Base-by-base conservation (phyloP, 2,113 vertebrate genomes). In the Atrichornis clamosus region DNA sequence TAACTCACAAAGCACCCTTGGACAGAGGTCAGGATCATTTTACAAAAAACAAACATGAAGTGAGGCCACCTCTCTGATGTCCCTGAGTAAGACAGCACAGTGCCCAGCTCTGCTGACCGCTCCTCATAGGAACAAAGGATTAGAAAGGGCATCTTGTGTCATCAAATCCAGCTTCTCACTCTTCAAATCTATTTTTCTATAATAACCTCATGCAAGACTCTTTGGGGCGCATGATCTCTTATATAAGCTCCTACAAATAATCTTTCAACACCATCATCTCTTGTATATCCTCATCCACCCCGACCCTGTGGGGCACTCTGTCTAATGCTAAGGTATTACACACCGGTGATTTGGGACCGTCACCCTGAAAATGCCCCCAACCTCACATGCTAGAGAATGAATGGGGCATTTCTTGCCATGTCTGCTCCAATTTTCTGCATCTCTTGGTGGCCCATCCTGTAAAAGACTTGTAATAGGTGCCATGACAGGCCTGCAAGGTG, bases 81-180 rank as follows among this genome's bases (percentile, higher is more conserved):
- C 46, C 65, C 83, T 5, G n/a, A 76, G 49, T 59, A 49, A 87
- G 62, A 64, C 58, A 79, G 89, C 69, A 55, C 24, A 81, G 59
- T 70, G 39, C 20, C 35, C 63, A 84, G 89, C 86, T 90, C 64
- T 84, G 52, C 2, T 86, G 73, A 70, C 73, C 0, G 1, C 65
- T 64, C 41, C 56, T 41, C 44, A 68, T 11, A 69, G 69, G 73
- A 90, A 95, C 65, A 79, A 91, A 89, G 84, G 83, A 93, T 96
- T 96, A 93, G 56, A 95, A 89, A 92, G 94, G 91, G 89, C 84
- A 91, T 93, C 87, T 49, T 60, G 81, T 87, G 84, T 65, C 95
- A 95, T 68, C 93, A 95, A 90, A 95, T 96, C 62, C 74, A 93
- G 93, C 52, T 85, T 84, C 93, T 95, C 73, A 65, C 74, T 80